Evolutionary conservation across 2,113 vertebrate genomes (phyloP), one percentile per base, ranked within the genome.

Genomic region (Neogale vison): DNA sequence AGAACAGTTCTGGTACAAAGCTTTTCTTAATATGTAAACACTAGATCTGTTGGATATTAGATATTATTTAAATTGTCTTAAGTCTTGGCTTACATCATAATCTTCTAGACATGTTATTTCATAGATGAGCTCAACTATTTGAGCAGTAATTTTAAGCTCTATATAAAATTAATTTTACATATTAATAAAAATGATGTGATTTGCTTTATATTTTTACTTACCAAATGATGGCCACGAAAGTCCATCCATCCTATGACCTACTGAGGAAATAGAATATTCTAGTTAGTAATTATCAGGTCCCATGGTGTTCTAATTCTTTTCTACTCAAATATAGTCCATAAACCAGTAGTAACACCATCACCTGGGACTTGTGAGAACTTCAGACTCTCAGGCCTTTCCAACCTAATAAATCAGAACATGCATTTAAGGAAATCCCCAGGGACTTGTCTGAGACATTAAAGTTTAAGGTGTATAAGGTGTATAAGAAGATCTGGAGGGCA

Each of bases 11-110:
- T 97, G 97, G 98, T 99, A 99, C 99, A 99, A 98, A 99, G 98
- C 98, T 99, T 98, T 98, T 99, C 98, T 98, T 99, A 98, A 98
- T 98, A 99, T 99, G 98, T 99, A 99, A 99, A 99, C 99, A 99
- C 98, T 98, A 97, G 97, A 98, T 99, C 99, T 99, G 99, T 99
- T 98, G 99, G 99, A 99, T 98, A 99, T 99, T 98, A 99, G 98
- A 97, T 98, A 97, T 97, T 99, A 98, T 97, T 99, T 98, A 97
- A 98, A 98, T 98, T 98, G 96, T 98, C 98, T 98, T 98, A 98
- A 98, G 97, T 98, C 98, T 98, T 98, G 97, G 97, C 98, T 98
- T 98, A 98, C 97, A 98, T 98, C 98, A 98, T 98, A 99, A 98
- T 99, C 88, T 95, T 79, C 97, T 90, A 97, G 97, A 96, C 94